Percentiles rank a stretch among this genome's conserved stretches.
phyloP scores from a whole-genome alignment of 2,113 vertebrate species.

The Callorhinus ursinus region DNA sequence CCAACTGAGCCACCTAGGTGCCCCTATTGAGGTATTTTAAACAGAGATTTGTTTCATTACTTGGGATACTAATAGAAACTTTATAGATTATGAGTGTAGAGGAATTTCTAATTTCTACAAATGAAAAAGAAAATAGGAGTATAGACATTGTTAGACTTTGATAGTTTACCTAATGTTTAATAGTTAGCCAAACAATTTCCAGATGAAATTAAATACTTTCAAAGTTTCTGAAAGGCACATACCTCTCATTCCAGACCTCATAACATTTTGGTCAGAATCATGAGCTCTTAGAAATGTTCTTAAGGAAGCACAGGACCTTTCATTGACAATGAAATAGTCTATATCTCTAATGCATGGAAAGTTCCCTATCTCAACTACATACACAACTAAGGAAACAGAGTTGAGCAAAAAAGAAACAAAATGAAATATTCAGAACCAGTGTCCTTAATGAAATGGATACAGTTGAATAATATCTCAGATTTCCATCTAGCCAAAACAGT shows the following conservation, averaged over 20 bases:
- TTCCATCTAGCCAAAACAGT: background rate
- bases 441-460: background rate
- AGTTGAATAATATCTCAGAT: background rate
- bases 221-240: background rate
- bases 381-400: background rate
- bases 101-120: constrained; percentile 14
- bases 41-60: constrained; percentile 17
- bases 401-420: background rate
- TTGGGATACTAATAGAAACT: background rate
- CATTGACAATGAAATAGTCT: background rate
- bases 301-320: background rate
- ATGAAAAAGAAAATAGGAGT: constrained; percentile 25
- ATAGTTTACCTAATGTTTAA: background rate
- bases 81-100: background rate
- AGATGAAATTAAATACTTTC: background rate
- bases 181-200: background rate
- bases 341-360: background rate
- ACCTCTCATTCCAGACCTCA: background rate
- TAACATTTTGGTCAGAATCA: background rate
- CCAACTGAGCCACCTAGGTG: background rate
- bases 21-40: background rate
- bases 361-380: background rate
- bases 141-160: background rate
- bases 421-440: background rate
- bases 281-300: constrained; percentile 16